A percentile compares a stretch with the other conserved stretches of the same genome.
phyloP scores from a whole-genome alignment of 1,140 invertebrate genomes.

The Dermatophagoides farinae region DNA sequence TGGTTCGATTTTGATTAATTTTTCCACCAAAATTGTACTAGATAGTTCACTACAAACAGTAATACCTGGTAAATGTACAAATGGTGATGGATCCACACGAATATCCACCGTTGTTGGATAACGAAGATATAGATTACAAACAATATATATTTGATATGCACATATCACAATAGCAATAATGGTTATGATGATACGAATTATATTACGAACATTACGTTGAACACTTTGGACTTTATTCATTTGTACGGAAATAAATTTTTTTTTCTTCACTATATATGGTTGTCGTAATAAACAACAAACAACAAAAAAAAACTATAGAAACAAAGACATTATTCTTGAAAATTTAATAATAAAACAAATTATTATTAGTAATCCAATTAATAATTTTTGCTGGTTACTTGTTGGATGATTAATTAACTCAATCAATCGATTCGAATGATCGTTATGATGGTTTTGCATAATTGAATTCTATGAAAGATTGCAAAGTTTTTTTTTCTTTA shows the following conservation, averaged over 20 bases:
- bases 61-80: conserved; percentile 1
- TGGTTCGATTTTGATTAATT: background rate
- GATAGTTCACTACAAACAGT: conserved; percentile 7
- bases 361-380: no score
- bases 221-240: background rate
- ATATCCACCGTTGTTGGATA: conserved; percentile 7
- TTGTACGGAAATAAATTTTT: background rate
- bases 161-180: background rate
- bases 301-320: no score
- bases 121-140: background rate
- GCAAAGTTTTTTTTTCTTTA: no score
- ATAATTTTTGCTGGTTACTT: no score
- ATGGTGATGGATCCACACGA: conserved; percentile 2
- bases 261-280: no score
- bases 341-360: no score
- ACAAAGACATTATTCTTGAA: no score
- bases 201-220: background rate
- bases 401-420: no score
- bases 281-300: no score
- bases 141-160: conserved; percentile 1
- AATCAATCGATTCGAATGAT: no score
- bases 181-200: background rate
- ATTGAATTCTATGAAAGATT: no score
- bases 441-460: no score
- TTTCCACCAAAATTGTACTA: conserved; percentile 1